Evolutionary conservation across 2,113 vertebrate genomes (phyloP).

Genomic region (Spea multiplicata): DNA sequence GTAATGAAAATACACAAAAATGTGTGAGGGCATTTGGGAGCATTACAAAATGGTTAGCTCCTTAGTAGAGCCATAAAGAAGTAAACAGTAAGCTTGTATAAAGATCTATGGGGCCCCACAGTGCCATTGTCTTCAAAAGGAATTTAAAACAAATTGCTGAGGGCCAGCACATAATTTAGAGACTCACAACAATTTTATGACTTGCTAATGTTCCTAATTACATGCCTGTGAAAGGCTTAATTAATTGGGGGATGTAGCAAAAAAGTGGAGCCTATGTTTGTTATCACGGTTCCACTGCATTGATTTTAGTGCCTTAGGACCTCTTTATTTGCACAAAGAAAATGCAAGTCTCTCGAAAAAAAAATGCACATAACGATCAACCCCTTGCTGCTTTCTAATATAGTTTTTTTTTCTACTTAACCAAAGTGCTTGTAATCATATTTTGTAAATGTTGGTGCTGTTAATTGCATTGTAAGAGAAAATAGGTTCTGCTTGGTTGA

Average conservation of each 20-base stretch:
- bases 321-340: conserved; percentile 98
- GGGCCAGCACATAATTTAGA: conserved; percentile 98
- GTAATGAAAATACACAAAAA: conserved; percentile 57
- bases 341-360: conserved; percentile 97
- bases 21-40: conserved; percentile 66
- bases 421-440: conserved; percentile 99
- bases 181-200: conserved; percentile 99
- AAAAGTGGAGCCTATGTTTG: conserved; percentile 90
- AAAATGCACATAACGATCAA: conserved; percentile 98
- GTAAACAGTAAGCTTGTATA: conserved; percentile 79
- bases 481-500: conserved; percentile 93
- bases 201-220: conserved; percentile 99
- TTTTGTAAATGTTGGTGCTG: conserved; percentile 99
- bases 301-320: conserved; percentile 99
- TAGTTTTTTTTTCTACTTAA: conserved; percentile 91
- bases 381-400: conserved; percentile 99
- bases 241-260: conserved; percentile 95
- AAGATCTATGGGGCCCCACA: conserved; percentile 92
- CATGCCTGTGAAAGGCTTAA: conserved; percentile 99
- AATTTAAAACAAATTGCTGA: conserved; percentile 99
- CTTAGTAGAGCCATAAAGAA: conserved; percentile 66
- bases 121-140: conserved; percentile 94
- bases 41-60: conserved; percentile 65
- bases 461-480: conserved; percentile 99
- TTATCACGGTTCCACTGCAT: conserved; percentile 98